Evolutionary conservation across 2,888 invertebrate genomes (phyloP), one percentile per base, ranked within the genome.

Genomic region (Drosophila algonquin): DNA sequence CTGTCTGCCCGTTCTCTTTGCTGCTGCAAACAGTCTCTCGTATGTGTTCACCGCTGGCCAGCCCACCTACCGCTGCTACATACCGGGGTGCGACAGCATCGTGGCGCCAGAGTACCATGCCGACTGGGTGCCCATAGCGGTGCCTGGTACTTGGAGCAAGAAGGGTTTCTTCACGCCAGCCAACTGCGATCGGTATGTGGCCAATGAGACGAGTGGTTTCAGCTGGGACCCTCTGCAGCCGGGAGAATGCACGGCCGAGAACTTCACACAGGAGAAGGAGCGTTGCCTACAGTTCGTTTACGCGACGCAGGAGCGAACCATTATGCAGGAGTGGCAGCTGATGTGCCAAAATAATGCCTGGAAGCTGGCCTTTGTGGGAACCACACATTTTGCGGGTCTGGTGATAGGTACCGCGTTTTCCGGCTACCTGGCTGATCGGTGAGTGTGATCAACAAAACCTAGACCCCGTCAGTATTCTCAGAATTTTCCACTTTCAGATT

Each of bases 351-450:
- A 94, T 76, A 94, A 94, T 75, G 93, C 93, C 64, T 94, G 94
- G 94, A 94, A 93, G 86, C 87, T 94, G 59, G 94, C 94, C 0
- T 90, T 94, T 50, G 93, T 95, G 14, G 95, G 95, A 14, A 94
- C 94, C 0, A 91, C 93, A 57, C 95, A 95, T 90, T 95, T 95
- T 90, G 93, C 94, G 12, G 95, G 95, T 1, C 93, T 94, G 51
- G 93, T 95, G 44, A 91, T 94, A 52, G 95, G 95, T 30, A 94
- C 94, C 8, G 93, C 94, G 8, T 51, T 93, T 1, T 94, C 94
- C 71, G 95, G 95, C 18, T 92, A 94, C 75, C 89, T 95, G 21
- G 94, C 95, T 3, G 95, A 95, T 90, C 93, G 93, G 94, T 94
- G 90, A 30, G 71, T 51, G 12, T n/a, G 9, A 7, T 12, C 10